Percentiles rank a stretch among this genome's conserved stretches.
These are phyloP conservation scores for Scaptodrosophila latifasciaeformis DNA, from an alignment of 2,888 invertebrate genomes.

Conservation along the genomic window DNA sequence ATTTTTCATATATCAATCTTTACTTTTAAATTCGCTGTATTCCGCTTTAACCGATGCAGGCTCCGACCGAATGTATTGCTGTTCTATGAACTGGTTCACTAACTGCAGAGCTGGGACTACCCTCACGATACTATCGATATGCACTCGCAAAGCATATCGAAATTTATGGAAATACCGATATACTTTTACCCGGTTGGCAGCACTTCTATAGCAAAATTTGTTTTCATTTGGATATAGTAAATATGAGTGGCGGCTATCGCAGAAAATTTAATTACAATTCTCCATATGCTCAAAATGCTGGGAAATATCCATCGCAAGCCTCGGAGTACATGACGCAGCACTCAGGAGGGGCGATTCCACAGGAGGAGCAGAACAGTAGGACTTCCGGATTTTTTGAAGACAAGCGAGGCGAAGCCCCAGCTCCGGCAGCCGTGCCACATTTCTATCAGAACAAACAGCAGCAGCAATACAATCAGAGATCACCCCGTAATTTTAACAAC, in stretches of 20 bases:
- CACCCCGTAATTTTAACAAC: slow-evolving; percentile 6
- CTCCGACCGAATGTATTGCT: no score
- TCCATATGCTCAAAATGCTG: slow-evolving; percentile 53
- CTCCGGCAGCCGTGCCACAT: slow-evolving; percentile 20
- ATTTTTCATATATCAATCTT: no score
- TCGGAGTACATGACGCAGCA: slow-evolving; percentile 64
- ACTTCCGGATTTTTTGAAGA: slow-evolving; percentile 26
- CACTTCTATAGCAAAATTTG: not conserved
- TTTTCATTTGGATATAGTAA: not conserved
- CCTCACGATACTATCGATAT: no score
- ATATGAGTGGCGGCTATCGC: no score
- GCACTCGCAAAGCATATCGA: no score
- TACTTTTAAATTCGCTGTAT: slow-evolving; percentile 22
- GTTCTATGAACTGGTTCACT: no score
- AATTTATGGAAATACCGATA: no score
- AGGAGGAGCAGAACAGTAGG: not conserved
- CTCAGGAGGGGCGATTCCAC: slow-evolving; percentile 47
- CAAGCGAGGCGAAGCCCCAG: slow-evolving; percentile 3
- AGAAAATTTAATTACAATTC: slow-evolving; percentile 45
- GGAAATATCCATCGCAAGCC: slow-evolving; percentile 70
- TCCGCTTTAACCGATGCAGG: no score
- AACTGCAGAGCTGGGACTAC: no score
- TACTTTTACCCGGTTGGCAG: no score
- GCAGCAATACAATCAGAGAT: slow-evolving; percentile 16
- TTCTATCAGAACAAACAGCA: slow-evolving; percentile 40